Conservation (phyloP, 1,140 invertebrate species). For the Laupala kohalensis region DNA sequence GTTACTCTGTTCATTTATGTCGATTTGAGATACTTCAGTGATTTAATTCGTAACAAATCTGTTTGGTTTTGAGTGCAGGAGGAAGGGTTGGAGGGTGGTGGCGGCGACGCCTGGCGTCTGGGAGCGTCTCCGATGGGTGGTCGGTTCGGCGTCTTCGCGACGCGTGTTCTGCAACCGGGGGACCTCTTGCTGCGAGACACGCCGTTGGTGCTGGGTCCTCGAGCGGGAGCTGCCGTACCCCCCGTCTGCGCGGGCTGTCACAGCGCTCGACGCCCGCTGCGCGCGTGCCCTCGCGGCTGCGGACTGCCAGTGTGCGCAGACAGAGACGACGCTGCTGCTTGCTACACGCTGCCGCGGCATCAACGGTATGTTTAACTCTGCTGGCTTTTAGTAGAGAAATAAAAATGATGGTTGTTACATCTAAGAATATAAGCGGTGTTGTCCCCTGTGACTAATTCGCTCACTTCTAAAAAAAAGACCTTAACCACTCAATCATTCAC, state of each 20-base stretch:
- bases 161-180: conserved; percentile 41
- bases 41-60: no score
- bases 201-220: conserved; percentile 43
- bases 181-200: conserved; percentile 53
- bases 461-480: no score
- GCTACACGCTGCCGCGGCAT: conserved; percentile 44
- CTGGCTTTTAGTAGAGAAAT: no score
- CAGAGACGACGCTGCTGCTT: conserved; percentile 35
- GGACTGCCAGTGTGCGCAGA: conserved; percentile 41
- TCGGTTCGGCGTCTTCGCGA: conserved; percentile 50
- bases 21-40: no score
- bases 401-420: no score
- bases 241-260: conserved; percentile 42
- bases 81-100: no score
- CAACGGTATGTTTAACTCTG: no score
- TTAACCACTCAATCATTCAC: no score
- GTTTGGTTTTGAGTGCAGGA: no score
- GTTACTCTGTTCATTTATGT: no score
- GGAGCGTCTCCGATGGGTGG: conserved; percentile 40
- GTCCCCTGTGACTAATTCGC: no score
- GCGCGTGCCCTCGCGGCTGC: conserved; percentile 39
- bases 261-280: conserved; percentile 16
- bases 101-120: conserved; percentile 32
- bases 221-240: conserved; percentile 32
- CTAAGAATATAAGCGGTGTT: no score